Percentiles rank a stretch among this genome's conserved stretches.
Conservation (phyloP, 2,888 invertebrate genomes). For the Pristionchus maxplancki region DNA sequence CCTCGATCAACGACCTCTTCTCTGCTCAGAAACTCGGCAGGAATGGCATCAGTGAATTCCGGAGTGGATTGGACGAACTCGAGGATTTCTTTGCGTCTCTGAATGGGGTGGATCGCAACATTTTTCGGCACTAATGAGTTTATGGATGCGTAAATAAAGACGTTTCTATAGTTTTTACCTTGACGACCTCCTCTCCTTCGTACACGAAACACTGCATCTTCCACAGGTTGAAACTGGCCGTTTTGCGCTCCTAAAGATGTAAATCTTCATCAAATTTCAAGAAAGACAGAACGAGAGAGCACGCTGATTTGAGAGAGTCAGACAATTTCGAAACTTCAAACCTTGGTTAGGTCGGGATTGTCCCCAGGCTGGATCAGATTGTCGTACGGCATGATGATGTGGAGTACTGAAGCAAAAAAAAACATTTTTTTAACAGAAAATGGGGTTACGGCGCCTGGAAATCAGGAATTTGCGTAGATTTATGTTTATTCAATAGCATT, state of each 20-base stretch:
- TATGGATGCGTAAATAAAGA: too few relatives aligned
- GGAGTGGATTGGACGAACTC: neutral
- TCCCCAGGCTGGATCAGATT: slow-evolving; percentile 45
- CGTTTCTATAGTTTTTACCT: too few relatives aligned
- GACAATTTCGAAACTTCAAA: neutral
- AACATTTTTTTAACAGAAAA: too few relatives aligned
- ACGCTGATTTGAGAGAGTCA: neutral
- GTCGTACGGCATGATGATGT: slow-evolving; percentile 12
- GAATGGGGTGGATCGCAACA: neutral
- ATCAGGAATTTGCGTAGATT: too few relatives aligned
- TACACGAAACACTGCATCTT: slow-evolving; percentile 50
- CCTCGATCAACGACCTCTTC: slow-evolving; percentile 78
- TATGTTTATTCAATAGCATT: too few relatives aligned
- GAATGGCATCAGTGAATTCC: slow-evolving; percentile 75
- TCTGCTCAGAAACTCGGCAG: slow-evolving; percentile 76
- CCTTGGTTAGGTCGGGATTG: slow-evolving; percentile 46
- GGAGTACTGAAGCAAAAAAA: too few relatives aligned
- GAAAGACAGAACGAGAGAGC: too few relatives aligned
- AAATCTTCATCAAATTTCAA: neutral
- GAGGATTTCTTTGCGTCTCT: slow-evolving; percentile 70
- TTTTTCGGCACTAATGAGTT: too few relatives aligned
- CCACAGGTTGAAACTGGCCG: slow-evolving; percentile 40
- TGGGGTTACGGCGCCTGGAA: too few relatives aligned
- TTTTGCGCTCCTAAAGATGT: slow-evolving; percentile 15
- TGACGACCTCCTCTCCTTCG: slow-evolving; percentile 33